A percentile compares a stretch with the other conserved stretches of the same genome.
These are phyloP conservation scores for Macrotrachela quadricornifera DNA, from an alignment of 1,140 invertebrate genomes.

Conservation along the genomic window DNA sequence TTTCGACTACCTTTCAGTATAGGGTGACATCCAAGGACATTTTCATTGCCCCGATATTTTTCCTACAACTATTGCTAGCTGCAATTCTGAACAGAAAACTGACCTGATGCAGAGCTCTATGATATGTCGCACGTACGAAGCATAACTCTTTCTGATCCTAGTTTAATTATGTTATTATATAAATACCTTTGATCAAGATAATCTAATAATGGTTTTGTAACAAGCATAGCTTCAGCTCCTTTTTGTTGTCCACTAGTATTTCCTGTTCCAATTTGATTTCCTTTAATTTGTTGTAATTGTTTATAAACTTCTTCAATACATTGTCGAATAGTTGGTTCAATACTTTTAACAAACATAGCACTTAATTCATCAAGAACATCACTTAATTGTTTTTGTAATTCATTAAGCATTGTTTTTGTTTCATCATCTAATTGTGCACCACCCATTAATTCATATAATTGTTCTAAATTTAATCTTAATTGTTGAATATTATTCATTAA, in stretches of 20 bases:
- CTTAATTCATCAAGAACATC: conserved; percentile 82
- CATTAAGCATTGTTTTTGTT: conserved; percentile 82
- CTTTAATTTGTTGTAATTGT: conserved; percentile 61
- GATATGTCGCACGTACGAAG: no score
- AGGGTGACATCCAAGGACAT: no score
- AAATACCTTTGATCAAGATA: conserved; percentile 38
- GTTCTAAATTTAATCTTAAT: conserved; percentile 84
- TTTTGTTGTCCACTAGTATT: no score
- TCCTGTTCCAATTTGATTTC: conserved; percentile 30
- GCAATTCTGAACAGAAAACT: no score
- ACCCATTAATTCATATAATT: conserved; percentile 99
- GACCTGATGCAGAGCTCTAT: no score
- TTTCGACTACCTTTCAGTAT: no score
- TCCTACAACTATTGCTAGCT: background rate
- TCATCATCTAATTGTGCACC: conserved; percentile 79
- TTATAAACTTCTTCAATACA: conserved; percentile 1
- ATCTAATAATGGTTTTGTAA: conserved; percentile 85
- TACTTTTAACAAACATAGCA: conserved; percentile 59
- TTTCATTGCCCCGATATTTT: no score
- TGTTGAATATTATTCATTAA: conserved; percentile 99
- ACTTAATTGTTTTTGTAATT: conserved; percentile 81
- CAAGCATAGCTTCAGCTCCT: conserved; percentile 67
- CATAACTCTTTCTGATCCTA: no score
- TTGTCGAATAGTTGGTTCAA: background rate
- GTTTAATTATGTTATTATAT: background rate